phyloP scores from a whole-genome alignment of 1,140 invertebrate species.

The Metopolophium dirhodum region DNA sequence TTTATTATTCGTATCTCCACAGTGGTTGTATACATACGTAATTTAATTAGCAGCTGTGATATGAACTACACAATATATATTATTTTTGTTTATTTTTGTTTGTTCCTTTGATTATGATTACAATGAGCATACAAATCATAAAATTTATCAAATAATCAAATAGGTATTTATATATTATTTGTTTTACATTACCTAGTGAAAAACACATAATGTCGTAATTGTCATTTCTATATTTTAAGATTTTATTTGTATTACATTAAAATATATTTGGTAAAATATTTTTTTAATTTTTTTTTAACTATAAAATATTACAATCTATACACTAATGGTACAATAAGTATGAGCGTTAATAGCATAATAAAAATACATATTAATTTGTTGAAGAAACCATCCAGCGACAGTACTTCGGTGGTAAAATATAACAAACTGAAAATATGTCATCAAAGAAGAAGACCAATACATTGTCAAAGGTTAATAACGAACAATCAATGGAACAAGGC shows the following conservation, averaged over 20 bases:
- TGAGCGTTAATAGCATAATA: no score
- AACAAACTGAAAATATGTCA: background rate
- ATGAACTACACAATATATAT: background rate
- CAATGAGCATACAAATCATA: background rate
- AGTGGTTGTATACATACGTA: background rate
- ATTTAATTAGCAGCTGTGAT: background rate
- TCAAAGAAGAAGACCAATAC: constrained; percentile 17
- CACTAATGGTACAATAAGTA: no score
- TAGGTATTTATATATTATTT: background rate
- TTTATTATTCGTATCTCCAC: background rate
- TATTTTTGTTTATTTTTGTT: no score
- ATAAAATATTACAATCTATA: no score
- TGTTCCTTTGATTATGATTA: background rate
- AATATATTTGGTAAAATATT: background rate
- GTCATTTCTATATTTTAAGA: background rate
- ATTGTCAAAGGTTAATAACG: background rate
- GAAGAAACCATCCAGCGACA: background rate
- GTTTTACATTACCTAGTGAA: background rate
- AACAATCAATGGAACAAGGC: background rate
- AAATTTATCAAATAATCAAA: background rate
- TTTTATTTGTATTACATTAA: no score
- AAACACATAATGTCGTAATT: background rate
- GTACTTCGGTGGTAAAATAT: background rate
- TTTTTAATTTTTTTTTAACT: background rate
- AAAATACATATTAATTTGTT: no score